Evolutionary conservation across 2,113 vertebrate genomes (phyloP), one percentile per base, ranked within the genome.

Genomic region (Perognathus longimembris): DNA sequence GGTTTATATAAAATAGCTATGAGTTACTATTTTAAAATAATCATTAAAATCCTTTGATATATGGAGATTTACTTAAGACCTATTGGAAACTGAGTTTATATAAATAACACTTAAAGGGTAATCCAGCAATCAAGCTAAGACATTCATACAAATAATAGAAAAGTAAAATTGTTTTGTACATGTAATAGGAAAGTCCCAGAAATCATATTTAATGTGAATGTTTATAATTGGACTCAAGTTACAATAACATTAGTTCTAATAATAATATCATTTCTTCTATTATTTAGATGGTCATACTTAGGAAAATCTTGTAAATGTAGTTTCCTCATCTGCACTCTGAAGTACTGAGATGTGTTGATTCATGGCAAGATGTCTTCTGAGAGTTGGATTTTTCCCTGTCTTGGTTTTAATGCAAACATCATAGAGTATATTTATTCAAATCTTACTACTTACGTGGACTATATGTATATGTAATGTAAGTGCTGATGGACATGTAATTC

Each of bases 251-350:
- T n/a, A n/a, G n/a, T n/a, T n/a, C n/a, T n/a, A n/a, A 45, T 45
- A 69, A 50, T 85, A 75, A 64, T 4, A 81, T 64, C 57, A 87
- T 5, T 34, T 81, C 28, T 81, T 26, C 76, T 79, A 70, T 32
- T 79, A 74, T 57, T 85, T 36, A 87, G 87, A n/a, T 87, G 71
- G 45, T 81, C 69, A 67, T 78, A 74, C 20, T 70, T 80, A 78
- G 17, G 8, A 20, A 74, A 79, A 87, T 87, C 8, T 34, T 78
- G 86, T 63, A 87, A 63, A 38, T 79, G 92, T 21, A 87, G 21
- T 30, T 63, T 90, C 22, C 28, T 92, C 69, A 79, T 74, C 38
- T 87, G 78, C 28, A 69, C 61, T 9, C 61, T 36, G 24, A 89
- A 83, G n/a, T 30, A 66, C 28, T 32, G 17, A 21, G 36, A 64